These are phyloP conservation scores for Steinernema scapterisci DNA, from an alignment of 2,888 invertebrate species.

Conservation along the genomic window DNA sequence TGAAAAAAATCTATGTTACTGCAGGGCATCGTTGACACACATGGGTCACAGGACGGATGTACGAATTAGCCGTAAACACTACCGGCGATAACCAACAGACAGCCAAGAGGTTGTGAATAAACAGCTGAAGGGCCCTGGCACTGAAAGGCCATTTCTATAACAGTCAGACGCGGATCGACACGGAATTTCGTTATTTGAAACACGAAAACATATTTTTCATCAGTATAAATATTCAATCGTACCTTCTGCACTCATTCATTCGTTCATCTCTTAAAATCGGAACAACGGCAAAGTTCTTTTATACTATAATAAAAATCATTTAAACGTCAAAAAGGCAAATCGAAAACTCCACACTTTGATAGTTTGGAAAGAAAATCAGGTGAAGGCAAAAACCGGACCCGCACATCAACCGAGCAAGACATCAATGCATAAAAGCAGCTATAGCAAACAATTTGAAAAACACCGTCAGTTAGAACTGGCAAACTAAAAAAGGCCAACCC, in stretches of 20 bases:
- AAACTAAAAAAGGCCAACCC: too few relatives aligned
- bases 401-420: background rate
- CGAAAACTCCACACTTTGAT: too few relatives aligned
- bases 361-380: slow-evolving; percentile 29
- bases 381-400: slow-evolving; percentile 26
- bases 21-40: slow-evolving; percentile 12
- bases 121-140: slow-evolving; percentile 30
- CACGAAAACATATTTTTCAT: background rate
- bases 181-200: background rate
- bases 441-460: slow-evolving; percentile 11
- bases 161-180: slow-evolving; percentile 19
- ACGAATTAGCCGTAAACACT: slow-evolving; percentile 8
- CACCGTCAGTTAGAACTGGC: background rate
- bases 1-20: slow-evolving; percentile 29
- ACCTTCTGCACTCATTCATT: too few relatives aligned
- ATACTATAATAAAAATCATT: too few relatives aligned
- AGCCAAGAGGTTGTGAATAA: slow-evolving; percentile 8
- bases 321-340: too few relatives aligned
- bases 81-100: background rate
- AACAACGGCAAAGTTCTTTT: too few relatives aligned
- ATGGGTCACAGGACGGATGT: slow-evolving; percentile 4
- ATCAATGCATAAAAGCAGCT: slow-evolving; percentile 14
- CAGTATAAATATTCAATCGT: background rate
- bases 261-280: too few relatives aligned
- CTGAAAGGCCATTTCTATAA: slow-evolving; percentile 25